Base-by-base conservation (phyloP, 2,888 invertebrate species). In the Eupithecia subumbrata region DNA sequence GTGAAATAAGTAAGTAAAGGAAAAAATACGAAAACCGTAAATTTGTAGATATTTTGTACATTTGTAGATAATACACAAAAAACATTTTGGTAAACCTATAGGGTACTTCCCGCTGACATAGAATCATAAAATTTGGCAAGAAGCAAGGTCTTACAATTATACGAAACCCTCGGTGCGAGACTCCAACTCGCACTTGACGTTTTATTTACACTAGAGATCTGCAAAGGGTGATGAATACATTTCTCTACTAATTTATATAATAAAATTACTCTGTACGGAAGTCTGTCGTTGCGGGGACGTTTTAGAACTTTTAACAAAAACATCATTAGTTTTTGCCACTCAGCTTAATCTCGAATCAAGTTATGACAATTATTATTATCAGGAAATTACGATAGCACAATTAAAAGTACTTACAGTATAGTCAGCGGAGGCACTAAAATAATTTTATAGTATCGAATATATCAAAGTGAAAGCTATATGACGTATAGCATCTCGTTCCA, bases 401-500 rank as follows among this genome's bases (percentile, higher is more conserved):
- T 37, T 37, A 30, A 66, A 66, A 66, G 30, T 67, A 66, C 37
- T 14, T 66, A 37, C 5, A 66, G n/a, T 66, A 37, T 37, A 37
- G n/a, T 67, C 40, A n/a, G 40, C 34, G 34, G 1, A 16, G 66
- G 66, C 37, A 67, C 18, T 67, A 37, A 67, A 67, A 67, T 67
- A n/a, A 67, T 67, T 67, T 67, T 40, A 67, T 40, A 22, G 66
- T n/a, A 67, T 67, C 12, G 66, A 37, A 67, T 67, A 67, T 40
- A 67, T 67, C 40, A 37, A 37, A 40, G 37, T n/a, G 34, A 67
- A 37, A 37, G 66, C 56, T 40, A 60, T n/a, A 37, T 0, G 66
- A 67, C 22, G 66, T 67, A 56, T 25, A 14, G 34, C 66, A 40
- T 37, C n/a, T 37, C 34, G 40, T 5, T 40, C 12, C 37, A 67